Percentiles rank a stretch among this genome's conserved stretches.
These are phyloP conservation scores for Ailurus styani DNA, from an alignment of 2,113 vertebrate species.

Conservation along the genomic window DNA sequence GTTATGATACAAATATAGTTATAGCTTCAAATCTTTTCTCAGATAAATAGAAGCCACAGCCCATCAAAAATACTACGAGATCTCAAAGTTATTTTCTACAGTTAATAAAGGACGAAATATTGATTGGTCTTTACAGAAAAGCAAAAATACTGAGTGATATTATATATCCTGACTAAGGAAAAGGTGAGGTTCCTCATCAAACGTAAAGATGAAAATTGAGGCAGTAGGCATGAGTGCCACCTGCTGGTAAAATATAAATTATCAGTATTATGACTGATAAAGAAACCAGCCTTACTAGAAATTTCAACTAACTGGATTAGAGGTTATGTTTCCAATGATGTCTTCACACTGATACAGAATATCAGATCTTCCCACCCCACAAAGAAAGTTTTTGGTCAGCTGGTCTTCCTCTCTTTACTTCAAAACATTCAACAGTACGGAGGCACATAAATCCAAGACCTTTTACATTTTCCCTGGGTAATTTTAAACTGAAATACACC, in stretches of 20 bases:
- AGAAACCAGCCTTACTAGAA: background rate
- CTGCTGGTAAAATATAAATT: constrained; percentile 54
- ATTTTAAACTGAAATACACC: background rate
- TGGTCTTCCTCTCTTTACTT: background rate
- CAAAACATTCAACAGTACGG: background rate
- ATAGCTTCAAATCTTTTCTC: constrained; percentile 4
- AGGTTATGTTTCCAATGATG: background rate
- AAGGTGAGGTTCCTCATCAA: background rate
- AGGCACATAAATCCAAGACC: background rate
- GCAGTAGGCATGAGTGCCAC: constrained; percentile 47
- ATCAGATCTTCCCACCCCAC: background rate
- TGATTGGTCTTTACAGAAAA: background rate
- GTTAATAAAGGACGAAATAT: background rate
- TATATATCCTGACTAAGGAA: background rate
- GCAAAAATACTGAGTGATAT: background rate
- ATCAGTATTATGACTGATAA: background rate
- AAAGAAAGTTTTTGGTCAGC: background rate
- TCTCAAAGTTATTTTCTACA: background rate
- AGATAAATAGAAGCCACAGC: background rate
- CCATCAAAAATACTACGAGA: background rate
- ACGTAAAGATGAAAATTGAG: constrained; percentile 7
- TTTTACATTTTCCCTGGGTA: background rate
- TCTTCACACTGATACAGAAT: background rate
- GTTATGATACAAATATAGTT: background rate
- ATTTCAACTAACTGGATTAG: background rate